Conservation (phyloP, 2,797 vertebrate species). For the Chaetophractus vellerosus region DNA sequence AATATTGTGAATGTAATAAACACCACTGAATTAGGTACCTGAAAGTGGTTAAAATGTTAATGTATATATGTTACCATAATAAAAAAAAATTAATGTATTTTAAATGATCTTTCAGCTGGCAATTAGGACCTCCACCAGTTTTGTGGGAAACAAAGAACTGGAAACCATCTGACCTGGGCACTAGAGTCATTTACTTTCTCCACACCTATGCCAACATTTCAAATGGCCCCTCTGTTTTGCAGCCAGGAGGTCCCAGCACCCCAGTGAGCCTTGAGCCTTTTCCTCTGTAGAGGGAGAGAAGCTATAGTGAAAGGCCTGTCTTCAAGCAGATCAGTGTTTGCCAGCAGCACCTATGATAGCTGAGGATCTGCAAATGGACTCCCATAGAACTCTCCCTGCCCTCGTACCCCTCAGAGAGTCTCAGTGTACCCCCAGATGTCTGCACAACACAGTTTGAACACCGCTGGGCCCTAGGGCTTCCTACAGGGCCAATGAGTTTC, state of each 20-base stretch:
- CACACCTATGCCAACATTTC: not conserved
- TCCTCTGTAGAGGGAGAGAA: not conserved
- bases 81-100: not conserved
- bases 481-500: not conserved
- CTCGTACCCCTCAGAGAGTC: not conserved
- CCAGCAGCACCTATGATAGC: not conserved
- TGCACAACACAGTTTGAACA: not conserved
- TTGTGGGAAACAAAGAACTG: not conserved
- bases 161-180: not conserved
- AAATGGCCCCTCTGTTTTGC: not conserved
- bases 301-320: not conserved
- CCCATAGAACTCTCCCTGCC: not conserved
- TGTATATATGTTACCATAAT: no score
- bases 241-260: not conserved
- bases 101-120: slow-evolving; percentile 4
- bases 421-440: not conserved
- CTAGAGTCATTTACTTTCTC: not conserved
- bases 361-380: not conserved
- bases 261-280: not conserved
- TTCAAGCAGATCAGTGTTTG: not conserved
- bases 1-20: no score
- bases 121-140: not conserved
- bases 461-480: not conserved
- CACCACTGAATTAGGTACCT: no score
- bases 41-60: no score